phyloP scores from a whole-genome alignment of 2,888 invertebrate species.

The Coecobrya sp. region DNA sequence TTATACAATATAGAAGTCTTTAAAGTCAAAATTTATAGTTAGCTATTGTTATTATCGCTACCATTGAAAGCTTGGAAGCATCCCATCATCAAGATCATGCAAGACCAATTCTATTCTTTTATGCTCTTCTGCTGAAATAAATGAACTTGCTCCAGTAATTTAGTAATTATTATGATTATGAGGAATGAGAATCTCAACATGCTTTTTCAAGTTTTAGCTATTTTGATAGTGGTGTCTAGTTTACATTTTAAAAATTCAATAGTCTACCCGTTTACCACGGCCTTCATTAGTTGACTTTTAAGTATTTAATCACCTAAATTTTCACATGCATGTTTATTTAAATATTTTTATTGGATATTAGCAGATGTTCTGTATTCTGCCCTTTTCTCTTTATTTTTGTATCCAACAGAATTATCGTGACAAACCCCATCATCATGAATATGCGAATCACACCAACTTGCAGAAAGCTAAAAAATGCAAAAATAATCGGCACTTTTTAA shows the following conservation, averaged over 20 bases:
- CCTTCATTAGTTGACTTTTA: too few relatives aligned
- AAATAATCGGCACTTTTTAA: too few relatives aligned
- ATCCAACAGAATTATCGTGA: too few relatives aligned
- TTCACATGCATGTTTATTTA: background rate
- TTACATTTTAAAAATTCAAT: too few relatives aligned
- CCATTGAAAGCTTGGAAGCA: background rate
- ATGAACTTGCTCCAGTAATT: background rate
- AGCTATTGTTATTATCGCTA: background rate
- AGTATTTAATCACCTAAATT: background rate
- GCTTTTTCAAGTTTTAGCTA: too few relatives aligned
- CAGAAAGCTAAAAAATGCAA: too few relatives aligned
- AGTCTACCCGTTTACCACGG: too few relatives aligned
- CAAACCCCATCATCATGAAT: too few relatives aligned
- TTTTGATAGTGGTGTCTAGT: too few relatives aligned
- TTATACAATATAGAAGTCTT: background rate
- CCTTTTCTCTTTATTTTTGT: background rate
- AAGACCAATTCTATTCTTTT: slow-evolving; percentile 24
- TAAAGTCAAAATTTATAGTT: background rate
- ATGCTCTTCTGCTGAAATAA: background rate
- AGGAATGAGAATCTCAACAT: background rate
- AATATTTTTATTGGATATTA: background rate
- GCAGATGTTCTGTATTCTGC: background rate
- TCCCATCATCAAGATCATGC: background rate
- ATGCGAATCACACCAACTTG: too few relatives aligned
- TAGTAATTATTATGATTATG: background rate